Percentiles rank a stretch among this genome's conserved stretches.
Evolutionary conservation across 2,888 invertebrate species (phyloP).

Genomic region (Andrena flavipes): DNA sequence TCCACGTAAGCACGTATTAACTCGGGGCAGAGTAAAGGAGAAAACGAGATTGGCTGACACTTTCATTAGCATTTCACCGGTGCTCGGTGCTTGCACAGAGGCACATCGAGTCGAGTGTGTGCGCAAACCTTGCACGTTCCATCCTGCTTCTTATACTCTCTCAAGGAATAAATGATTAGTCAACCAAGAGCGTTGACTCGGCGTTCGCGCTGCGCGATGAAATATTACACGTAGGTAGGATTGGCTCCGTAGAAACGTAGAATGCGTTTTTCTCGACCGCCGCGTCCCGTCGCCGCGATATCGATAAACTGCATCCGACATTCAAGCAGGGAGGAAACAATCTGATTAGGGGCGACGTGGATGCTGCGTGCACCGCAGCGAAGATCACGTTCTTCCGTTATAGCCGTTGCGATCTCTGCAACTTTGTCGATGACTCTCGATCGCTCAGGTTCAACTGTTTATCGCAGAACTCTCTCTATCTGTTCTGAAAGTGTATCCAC

Average conservation of each 20-base stretch:
- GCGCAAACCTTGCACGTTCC: constrained; percentile 16
- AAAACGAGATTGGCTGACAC: constrained; percentile 10
- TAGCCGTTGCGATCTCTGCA: neutral
- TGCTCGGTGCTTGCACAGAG: neutral
- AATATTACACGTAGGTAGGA: too few relatives aligned
- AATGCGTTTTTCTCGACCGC: neutral
- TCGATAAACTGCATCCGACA: constrained; percentile 12
- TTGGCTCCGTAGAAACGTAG: too few relatives aligned
- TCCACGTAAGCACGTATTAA: constrained; percentile 11
- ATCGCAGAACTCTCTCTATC: neutral
- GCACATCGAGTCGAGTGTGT: neutral
- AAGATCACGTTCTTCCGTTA: constrained; percentile 41
- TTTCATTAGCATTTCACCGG: constrained; percentile 18
- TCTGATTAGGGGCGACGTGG: constrained; percentile 23
- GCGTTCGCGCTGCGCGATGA: neutral
- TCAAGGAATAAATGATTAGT: constrained; percentile 21
- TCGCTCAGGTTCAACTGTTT: constrained; percentile 5
- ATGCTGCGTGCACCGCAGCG: constrained; percentile 20
- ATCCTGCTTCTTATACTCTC: constrained; percentile 7
- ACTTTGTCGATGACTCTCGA: constrained; percentile 29
- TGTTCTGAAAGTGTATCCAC: neutral
- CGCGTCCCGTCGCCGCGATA: too few relatives aligned
- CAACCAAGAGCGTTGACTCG: neutral
- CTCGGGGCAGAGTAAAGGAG: neutral
- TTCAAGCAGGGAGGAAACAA: constrained; percentile 29